Conservation (phyloP, 2,888 invertebrate species). For the Hydroisotoma schaefferi region DNA sequence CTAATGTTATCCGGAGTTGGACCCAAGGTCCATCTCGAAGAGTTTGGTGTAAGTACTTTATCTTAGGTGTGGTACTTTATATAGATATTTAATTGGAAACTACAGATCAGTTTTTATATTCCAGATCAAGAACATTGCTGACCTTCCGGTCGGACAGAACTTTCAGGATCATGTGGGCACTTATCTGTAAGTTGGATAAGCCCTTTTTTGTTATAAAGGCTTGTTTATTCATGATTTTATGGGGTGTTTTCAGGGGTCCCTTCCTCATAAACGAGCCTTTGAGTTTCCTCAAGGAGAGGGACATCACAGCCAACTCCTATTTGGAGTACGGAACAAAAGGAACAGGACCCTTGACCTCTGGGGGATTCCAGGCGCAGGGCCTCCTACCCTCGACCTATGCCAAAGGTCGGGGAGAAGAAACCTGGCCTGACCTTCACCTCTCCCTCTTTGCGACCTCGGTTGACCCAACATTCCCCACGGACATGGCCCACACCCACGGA, state of each 20-base stretch:
- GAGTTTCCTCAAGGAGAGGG: conserved; percentile 28
- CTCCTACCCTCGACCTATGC: conserved; percentile 31
- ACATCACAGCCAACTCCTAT: conserved; percentile 22
- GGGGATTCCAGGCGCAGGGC: conserved; percentile 32
- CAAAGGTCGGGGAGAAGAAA: conserved; percentile 35
- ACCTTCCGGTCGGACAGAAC: conserved; percentile 32
- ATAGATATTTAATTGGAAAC: not conserved
- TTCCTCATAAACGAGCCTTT: conserved; percentile 34
- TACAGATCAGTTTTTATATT: not conserved
- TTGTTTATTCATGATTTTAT: too few relatives aligned
- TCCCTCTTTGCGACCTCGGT: conserved; percentile 29
- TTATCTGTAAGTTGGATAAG: too few relatives aligned
- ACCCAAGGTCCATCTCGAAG: conserved; percentile 33
- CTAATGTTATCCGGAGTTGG: conserved; percentile 40
- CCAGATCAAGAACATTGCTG: not conserved
- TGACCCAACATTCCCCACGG: conserved; percentile 34
- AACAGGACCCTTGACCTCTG: conserved; percentile 33
- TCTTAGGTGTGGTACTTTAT: not conserved
- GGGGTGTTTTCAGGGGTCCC: conserved; percentile 31
- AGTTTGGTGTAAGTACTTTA: conserved; percentile 27
- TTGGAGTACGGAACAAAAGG: conserved; percentile 30
- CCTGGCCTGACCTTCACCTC: conserved; percentile 41
- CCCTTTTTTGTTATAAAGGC: too few relatives aligned
- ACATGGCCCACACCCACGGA: conserved; percentile 35
- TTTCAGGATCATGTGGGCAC: conserved; percentile 39